Percentiles rank a stretch among this genome's conserved stretches.
These are phyloP conservation scores for Halocynthia roretzi DNA, from an alignment of 23 tunicate species.

Conservation along the genomic window DNA sequence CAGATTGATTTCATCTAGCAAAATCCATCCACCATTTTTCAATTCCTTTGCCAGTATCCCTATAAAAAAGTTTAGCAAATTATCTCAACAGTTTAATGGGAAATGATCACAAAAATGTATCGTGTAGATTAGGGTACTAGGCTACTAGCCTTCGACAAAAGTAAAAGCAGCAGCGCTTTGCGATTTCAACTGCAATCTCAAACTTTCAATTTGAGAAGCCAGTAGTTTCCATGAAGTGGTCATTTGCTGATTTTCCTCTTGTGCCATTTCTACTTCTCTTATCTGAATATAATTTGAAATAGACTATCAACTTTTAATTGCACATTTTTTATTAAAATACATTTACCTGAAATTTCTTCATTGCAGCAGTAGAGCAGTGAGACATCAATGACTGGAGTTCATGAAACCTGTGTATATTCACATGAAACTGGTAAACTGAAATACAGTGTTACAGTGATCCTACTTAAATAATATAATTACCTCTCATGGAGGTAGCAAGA, in stretches of 20 bases:
- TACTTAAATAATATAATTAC: constrained; percentile 12
- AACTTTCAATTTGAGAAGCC: constrained; percentile 19
- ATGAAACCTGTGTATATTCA: neutral
- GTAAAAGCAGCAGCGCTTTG: constrained; percentile 72
- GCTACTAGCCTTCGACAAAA: constrained; percentile 75
- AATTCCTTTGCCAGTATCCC: constrained; percentile 11
- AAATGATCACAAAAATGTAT: too few relatives aligned
- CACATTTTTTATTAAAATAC: neutral
- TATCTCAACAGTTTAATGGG: too few relatives aligned
- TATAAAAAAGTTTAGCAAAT: too few relatives aligned
- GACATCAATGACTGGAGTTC: constrained; percentile 52
- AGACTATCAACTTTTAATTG: constrained; percentile 1
- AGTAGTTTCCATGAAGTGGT: constrained; percentile 36
- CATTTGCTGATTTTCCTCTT: neutral
- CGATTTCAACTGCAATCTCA: constrained; percentile 46
- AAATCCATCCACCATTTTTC: constrained; percentile 78
- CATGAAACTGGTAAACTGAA: too few relatives aligned
- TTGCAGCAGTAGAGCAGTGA: constrained; percentile 46
- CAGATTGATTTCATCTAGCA: constrained; percentile 93
- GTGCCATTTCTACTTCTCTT: neutral
- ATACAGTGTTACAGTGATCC: too few relatives aligned
- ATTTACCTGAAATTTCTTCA: constrained; percentile 29
- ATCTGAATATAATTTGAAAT: too few relatives aligned
- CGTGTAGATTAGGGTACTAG: too few relatives aligned
- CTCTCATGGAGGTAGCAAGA: constrained; percentile 49